These are phyloP conservation scores for Agonopterix heracliana DNA, from an alignment of 2,888 invertebrate genomes.

Conservation along the genomic window DNA sequence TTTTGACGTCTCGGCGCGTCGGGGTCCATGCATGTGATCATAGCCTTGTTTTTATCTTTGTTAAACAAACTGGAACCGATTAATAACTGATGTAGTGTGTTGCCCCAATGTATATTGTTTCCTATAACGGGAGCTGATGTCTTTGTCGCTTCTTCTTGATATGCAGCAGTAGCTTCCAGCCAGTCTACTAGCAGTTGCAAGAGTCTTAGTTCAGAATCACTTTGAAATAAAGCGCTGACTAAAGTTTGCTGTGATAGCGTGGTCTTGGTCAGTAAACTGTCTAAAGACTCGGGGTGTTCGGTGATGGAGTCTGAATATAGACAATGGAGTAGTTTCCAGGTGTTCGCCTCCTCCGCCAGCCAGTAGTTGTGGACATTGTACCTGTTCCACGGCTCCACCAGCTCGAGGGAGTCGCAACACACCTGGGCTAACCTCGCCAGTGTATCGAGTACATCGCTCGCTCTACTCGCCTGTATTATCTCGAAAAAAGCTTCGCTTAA, in stretches of 20 bases:
- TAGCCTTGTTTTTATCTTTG: constrained; percentile 56
- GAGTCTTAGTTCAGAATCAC: constrained; percentile 77
- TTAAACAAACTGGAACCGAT: constrained; percentile 65
- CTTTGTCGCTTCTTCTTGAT: constrained; percentile 79
- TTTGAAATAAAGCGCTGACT: constrained; percentile 56
- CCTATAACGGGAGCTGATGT: constrained; percentile 59
- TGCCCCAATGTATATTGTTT: constrained; percentile 92
- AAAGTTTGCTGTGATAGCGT: constrained; percentile 58
- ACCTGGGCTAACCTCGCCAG: constrained; percentile 78
- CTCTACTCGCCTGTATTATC: constrained; percentile 58
- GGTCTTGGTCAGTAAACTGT: constrained; percentile 54
- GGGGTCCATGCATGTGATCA: constrained; percentile 87
- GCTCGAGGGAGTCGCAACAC: constrained; percentile 78
- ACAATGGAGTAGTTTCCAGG: constrained; percentile 90
- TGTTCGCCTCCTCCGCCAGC: constrained; percentile 89
- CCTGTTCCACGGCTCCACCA: constrained; percentile 67
- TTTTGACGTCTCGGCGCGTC: constrained; percentile 91
- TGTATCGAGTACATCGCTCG: constrained; percentile 76
- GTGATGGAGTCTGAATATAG: constrained; percentile 87
- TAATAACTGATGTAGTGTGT: constrained; percentile 88
- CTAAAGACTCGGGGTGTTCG: constrained; percentile 73
- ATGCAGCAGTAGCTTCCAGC: constrained; percentile 91
- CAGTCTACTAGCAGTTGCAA: constrained; percentile 93
- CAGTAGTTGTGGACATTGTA: constrained; percentile 70
- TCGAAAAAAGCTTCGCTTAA: constrained; percentile 66